Conservation (phyloP, 2,113 vertebrate genomes). For the Hemichromis elongatus region DNA sequence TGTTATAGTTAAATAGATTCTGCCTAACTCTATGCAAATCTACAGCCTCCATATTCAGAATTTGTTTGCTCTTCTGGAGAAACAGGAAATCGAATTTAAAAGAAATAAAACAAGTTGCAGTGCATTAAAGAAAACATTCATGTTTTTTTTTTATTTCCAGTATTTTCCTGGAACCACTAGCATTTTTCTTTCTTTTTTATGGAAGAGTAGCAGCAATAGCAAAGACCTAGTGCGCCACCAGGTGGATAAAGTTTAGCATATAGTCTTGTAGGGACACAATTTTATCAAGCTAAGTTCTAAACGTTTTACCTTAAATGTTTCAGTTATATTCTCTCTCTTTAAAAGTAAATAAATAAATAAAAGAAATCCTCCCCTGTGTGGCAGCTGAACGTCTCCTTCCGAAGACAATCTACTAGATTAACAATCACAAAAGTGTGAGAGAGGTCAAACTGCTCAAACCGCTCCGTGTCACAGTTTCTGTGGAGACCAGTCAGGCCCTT, state of each 20-base stretch:
- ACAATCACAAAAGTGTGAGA: background rate
- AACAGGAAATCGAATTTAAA: background rate
- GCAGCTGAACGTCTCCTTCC: background rate
- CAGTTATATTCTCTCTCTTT: background rate
- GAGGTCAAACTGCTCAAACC: accelerated
- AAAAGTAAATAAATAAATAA: too few species aligned
- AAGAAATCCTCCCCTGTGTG: background rate
- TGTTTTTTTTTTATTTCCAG: background rate
- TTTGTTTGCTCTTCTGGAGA: background rate
- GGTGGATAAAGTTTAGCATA: background rate
- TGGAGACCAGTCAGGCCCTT: accelerated
- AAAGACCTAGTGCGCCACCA: slow-evolving; percentile 13
- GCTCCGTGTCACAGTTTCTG: background rate
- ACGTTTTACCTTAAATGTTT: background rate
- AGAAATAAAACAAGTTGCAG: background rate
- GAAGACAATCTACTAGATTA: background rate
- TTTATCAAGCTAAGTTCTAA: background rate
- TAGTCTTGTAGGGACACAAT: background rate
- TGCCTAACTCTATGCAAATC: background rate
- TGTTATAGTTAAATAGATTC: background rate
- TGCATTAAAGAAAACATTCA: background rate
- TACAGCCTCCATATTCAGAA: background rate
- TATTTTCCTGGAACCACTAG: background rate
- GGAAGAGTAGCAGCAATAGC: accelerated
- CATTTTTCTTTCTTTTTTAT: background rate